Conservation (phyloP, 2,888 invertebrate species). For the Therioaphis trifolii region DNA sequence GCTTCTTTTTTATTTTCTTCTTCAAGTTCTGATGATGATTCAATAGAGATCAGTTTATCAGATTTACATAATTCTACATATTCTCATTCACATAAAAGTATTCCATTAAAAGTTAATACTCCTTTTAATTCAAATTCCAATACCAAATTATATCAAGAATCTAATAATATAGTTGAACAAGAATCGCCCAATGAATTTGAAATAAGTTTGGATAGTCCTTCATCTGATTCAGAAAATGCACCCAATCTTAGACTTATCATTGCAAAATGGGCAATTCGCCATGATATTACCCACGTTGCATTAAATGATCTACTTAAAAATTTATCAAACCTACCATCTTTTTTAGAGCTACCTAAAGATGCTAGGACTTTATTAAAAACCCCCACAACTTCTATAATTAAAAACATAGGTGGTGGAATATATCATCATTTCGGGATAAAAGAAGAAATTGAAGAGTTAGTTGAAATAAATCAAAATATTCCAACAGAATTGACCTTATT, state of each 20-base stretch:
- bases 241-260: background rate
- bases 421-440: slow-evolving; percentile 39
- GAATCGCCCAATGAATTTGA: background rate
- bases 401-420: background rate
- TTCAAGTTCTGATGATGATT: background rate
- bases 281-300: slow-evolving; percentile 1
- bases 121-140: background rate
- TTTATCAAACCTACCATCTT: background rate
- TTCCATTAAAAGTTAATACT: background rate
- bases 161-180: background rate
- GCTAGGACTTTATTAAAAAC: slow-evolving; percentile 17
- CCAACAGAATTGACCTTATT: background rate
- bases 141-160: background rate
- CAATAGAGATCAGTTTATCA: background rate
- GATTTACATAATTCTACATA: background rate
- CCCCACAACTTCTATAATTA: background rate
- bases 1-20: background rate
- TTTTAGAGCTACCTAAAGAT: background rate
- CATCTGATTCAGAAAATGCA: background rate
- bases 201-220: background rate
- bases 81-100: background rate
- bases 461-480: slow-evolving; percentile 12
- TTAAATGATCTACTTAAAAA: slow-evolving; percentile 1
- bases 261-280: background rate
- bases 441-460: background rate